Evolutionary conservation across 2,113 vertebrate species (phyloP).

Genomic region (Naja naja): DNA sequence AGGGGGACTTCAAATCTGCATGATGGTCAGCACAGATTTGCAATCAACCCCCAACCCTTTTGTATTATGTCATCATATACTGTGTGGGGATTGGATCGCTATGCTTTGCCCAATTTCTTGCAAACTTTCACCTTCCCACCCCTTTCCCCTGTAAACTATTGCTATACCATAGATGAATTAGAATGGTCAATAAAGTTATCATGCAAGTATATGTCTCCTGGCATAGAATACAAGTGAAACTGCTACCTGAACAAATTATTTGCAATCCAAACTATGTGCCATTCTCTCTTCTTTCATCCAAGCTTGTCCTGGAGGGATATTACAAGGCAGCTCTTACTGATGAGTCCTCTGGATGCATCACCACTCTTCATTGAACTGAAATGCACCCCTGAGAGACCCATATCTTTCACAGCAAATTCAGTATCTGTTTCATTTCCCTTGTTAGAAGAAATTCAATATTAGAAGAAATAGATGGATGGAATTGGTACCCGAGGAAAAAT

Average conservation of each 20-base stretch:
- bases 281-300: neutral
- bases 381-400: neutral
- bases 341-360: neutral
- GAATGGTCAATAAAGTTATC: neutral
- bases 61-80: neutral
- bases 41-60: neutral
- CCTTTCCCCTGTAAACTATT: neutral
- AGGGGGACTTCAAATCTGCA: neutral
- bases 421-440: neutral
- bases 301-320: neutral
- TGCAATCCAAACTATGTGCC: neutral
- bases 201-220: neutral
- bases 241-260: neutral
- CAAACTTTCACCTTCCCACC: neutral
- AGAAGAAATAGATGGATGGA: neutral
- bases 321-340: neutral
- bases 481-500: neutral
- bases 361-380: neutral
- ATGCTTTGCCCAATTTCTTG: neutral
- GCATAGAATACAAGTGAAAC: neutral
- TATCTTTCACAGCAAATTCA: neutral
- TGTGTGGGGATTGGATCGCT: neutral
- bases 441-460: neutral
- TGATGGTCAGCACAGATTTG: neutral
- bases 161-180: neutral